Base-by-base conservation (phyloP, 1,140 invertebrate genomes). In the Dryas iulia region DNA sequence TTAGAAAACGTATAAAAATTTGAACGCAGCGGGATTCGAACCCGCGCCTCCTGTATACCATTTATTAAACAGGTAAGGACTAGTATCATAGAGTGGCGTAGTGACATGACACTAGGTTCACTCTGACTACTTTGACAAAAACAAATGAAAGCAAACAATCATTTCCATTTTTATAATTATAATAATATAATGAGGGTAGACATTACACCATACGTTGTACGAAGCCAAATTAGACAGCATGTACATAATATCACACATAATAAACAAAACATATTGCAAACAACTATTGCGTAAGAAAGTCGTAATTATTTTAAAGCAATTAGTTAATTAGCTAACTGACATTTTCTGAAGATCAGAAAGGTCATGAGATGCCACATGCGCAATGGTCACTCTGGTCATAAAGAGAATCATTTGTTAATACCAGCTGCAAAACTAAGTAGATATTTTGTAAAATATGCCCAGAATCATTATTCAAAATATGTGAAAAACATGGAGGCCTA, bases 301-400 rank as follows among this genome's bases (percentile, higher is more conserved):
- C 39, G 14, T 18, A 21, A 47, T 47, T 47, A 59, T 57, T 59
- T 58, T 63, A 64, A 72, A 77, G 70, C 73, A 76, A 80, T 79
- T 77, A 70, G 72, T 77, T 72, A 74, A 80, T 76, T 66, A 63
- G 63, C 30, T 25, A 26, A 47, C 64, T 79, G 74, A 77, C 73
- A 79, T 79, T 77, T 79, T 66, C 66, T 62, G 52, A 61, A 63
- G 71, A 77, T 74, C 71, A 33, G 62, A 79, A 78, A 81, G 79
- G 79, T 79, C 73, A 65, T 11, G 25, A 35, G 35, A 39, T 47
- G 59, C 14, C 24, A 60, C 11, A 47, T 52, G 35, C 26, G 59
- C 24, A 60, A 60, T n/a, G 21, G 24, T 25, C 59, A 26, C 39
- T 35, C 33, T 60, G n/a, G n/a, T 21, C 23, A 7, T 47, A 24